Conservation (phyloP, 2,888 invertebrate species). For the Leucania comma region DNA sequence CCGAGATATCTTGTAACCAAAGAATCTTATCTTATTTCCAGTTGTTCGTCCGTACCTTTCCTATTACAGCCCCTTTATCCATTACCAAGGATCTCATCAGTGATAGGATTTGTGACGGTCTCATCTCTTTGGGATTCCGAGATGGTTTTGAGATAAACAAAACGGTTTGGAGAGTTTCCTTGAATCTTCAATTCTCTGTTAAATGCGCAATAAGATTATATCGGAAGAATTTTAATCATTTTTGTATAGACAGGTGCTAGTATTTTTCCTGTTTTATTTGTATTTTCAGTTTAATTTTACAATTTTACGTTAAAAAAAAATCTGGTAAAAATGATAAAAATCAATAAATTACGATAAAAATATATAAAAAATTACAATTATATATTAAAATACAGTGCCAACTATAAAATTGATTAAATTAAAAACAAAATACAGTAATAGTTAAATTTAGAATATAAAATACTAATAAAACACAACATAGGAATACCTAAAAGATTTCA, state of each 20-base stretch:
- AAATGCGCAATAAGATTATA: not conserved
- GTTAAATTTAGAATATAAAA: too few relatives aligned
- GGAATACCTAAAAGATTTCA: too few relatives aligned
- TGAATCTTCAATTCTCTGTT: not conserved
- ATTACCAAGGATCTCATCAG: conserved; percentile 28
- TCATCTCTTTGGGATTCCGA: conserved; percentile 31
- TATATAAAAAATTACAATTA: too few relatives aligned
- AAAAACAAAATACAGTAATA: too few relatives aligned
- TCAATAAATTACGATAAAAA: too few relatives aligned
- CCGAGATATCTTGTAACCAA: not conserved
- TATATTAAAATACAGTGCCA: too few relatives aligned
- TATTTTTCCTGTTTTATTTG: not conserved
- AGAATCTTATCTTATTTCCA: not conserved
- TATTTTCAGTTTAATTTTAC: conserved; percentile 2
- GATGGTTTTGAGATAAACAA: conserved; percentile 39
- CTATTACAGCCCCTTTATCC: conserved; percentile 18
- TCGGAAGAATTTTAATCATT: conserved; percentile 5
- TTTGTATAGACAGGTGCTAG: not conserved
- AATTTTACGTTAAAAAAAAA: too few relatives aligned
- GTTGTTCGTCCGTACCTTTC: not conserved
- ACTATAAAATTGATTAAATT: too few relatives aligned
- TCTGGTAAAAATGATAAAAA: too few relatives aligned
- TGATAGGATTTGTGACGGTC: conserved; percentile 42
- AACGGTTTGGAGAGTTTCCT: conserved; percentile 10
- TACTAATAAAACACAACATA: too few relatives aligned